phyloP scores from a whole-genome alignment of 2,797 vertebrate genomes.

The Enteromius radiatus region DNA sequence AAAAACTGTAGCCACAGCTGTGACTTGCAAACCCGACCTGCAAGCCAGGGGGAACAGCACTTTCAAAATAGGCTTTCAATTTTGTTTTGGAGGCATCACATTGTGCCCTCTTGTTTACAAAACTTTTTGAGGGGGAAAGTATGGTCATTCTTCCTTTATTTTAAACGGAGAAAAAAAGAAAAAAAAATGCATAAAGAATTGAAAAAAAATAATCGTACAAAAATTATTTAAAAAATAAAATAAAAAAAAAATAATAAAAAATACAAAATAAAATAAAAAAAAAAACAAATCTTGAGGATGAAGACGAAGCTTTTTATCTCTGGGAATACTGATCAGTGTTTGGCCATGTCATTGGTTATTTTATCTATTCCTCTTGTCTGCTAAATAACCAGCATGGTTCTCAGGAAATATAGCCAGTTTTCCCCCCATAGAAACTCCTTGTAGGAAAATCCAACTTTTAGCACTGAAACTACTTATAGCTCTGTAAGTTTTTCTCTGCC shows the following conservation, averaged over 20 bases:
- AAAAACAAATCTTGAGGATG: conserved; percentile 76
- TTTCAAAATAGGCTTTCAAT: conserved; percentile 98
- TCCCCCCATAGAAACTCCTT: conserved; percentile 85
- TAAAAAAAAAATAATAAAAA: conserved; percentile 54
- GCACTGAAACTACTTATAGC: conserved; percentile 96
- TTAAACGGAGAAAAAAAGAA: conserved; percentile 76
- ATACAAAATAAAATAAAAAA: conserved; percentile 42
- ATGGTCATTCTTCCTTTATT: conserved; percentile 98
- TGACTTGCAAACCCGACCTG: conserved; percentile 91
- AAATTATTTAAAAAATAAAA: conserved; percentile 60
- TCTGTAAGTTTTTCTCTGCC: conserved; percentile 97
- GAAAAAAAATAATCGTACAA: conserved; percentile 58
- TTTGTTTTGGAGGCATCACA: conserved; percentile 90
- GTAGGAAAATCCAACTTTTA: conserved; percentile 96
- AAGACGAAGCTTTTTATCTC: conserved; percentile 98
- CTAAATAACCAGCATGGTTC: conserved; percentile 99
- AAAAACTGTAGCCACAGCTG: conserved; percentile 98
- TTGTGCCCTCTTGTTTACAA: conserved; percentile 98
- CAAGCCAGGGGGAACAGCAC: conserved; percentile 92
- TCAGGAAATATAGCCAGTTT: conserved; percentile 98
- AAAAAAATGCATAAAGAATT: conserved; percentile 54
- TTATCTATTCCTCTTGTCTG: conserved; percentile 90
- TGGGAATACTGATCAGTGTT: conserved; percentile 99
- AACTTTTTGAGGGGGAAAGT: conserved; percentile 87
- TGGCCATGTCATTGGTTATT: conserved; percentile 89